These are phyloP conservation scores for Cantharis nigra DNA, from an alignment of 2,888 invertebrate genomes.

Conservation along the genomic window DNA sequence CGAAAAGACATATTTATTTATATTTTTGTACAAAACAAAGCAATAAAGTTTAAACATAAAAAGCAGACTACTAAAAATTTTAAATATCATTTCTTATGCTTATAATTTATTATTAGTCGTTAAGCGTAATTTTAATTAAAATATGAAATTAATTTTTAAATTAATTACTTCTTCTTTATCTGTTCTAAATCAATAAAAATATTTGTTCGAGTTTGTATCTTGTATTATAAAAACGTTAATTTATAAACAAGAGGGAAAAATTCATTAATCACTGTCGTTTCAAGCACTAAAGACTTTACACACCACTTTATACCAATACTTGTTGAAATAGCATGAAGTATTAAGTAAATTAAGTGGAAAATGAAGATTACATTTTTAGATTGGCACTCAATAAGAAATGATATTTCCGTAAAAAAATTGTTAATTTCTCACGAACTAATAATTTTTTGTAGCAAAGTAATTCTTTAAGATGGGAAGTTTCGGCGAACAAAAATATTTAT, in stretches of 20 bases:
- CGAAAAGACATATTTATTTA: conserved; percentile 49
- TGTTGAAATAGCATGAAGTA: not conserved
- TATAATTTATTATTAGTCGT: not conserved
- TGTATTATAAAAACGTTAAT: not conserved
- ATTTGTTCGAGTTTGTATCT: not conserved
- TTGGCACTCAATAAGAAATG: not conserved
- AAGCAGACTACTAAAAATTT: conserved; percentile 3
- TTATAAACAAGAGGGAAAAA: not conserved
- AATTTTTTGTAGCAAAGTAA: not conserved
- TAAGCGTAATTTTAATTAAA: not conserved
- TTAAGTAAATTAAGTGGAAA: not conserved
- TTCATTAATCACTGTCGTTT: not conserved
- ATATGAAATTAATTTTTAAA: not conserved
- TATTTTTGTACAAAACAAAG: conserved; percentile 2
- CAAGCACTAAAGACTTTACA: not conserved
- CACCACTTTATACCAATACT: not conserved
- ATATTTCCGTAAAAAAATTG: not conserved
- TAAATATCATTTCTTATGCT: not conserved
- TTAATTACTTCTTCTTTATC: not conserved
- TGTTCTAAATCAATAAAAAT: not conserved
- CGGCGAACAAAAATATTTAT: too few relatives aligned
- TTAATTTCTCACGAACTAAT: not conserved
- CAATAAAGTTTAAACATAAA: conserved; percentile 13
- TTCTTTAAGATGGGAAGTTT: not conserved
- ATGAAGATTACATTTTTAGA: not conserved